These are phyloP conservation scores for Saxidomus purpurata DNA, from an alignment of 1,140 invertebrate genomes.

Conservation along the genomic window DNA sequence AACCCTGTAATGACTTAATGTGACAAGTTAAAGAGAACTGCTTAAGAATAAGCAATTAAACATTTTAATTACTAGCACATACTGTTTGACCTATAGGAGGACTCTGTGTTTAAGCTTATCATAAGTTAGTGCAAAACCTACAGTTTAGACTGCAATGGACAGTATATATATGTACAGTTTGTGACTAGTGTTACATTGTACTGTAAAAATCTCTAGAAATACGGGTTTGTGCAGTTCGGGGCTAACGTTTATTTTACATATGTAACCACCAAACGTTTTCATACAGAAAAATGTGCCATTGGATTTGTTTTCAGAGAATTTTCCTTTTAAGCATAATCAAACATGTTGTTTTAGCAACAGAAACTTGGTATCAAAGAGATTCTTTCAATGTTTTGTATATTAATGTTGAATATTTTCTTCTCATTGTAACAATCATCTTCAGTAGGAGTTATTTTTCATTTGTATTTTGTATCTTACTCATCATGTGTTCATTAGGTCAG, in stretches of 20 bases:
- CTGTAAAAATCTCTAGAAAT: too few relatives aligned
- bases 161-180: too few relatives aligned
- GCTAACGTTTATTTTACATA: neutral
- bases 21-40: too few relatives aligned
- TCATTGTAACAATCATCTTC: neutral
- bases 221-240: neutral
- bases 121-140: too few relatives aligned
- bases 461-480: neutral
- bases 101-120: too few relatives aligned
- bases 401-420: neutral
- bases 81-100: too few relatives aligned
- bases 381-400: neutral
- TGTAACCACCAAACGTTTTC: constrained; percentile 44
- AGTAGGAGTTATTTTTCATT: neutral
- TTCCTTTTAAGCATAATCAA: constrained; percentile 32
- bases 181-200: too few relatives aligned
- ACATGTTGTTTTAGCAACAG: constrained; percentile 30
- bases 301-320: neutral
- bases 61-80: too few relatives aligned
- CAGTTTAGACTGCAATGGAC: too few relatives aligned
- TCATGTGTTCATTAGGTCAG: neutral
- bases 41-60: too few relatives aligned
- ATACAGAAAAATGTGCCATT: constrained; percentile 1
- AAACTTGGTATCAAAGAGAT: constrained; percentile 9
- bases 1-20: too few relatives aligned